A percentile compares a stretch with the other conserved stretches of the same genome.
Conservation (phyloP, 2,888 invertebrate species). For the Allacma fusca region DNA sequence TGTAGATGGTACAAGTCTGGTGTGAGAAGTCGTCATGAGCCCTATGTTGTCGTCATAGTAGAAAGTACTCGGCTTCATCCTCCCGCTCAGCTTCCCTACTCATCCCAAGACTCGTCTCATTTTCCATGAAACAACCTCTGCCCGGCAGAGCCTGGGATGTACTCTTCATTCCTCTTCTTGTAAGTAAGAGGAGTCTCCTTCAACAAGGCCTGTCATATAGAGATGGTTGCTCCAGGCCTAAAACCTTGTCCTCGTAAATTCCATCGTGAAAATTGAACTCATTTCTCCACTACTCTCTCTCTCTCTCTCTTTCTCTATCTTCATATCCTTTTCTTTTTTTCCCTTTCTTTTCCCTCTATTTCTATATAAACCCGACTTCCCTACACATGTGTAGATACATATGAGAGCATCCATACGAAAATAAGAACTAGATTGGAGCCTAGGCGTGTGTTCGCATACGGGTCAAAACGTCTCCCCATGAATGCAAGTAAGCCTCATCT, state of each 20-base stretch:
- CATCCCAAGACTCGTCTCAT: conserved; percentile 2
- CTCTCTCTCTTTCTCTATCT: background rate
- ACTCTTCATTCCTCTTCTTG: background rate
- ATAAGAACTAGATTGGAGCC: no score
- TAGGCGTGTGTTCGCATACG: no score
- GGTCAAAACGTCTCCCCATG: no score
- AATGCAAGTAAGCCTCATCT: background rate
- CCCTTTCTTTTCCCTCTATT: background rate
- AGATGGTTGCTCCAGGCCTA: conserved; percentile 20
- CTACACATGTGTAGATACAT: background rate
- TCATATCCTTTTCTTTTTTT: conserved; percentile 9
- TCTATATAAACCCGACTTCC: background rate
- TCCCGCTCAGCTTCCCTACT: background rate
- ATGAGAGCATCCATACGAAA: no score
- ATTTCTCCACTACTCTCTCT: conserved; percentile 9
- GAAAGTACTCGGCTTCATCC: background rate
- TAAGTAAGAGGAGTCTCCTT: background rate
- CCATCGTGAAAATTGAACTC: conserved; percentile 36
- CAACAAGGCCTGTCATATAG: background rate
- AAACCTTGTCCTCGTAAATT: conserved; percentile 30
- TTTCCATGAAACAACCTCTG: background rate
- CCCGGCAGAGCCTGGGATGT: background rate
- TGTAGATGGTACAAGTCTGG: conserved; percentile 7
- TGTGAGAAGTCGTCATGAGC: conserved; percentile 14
- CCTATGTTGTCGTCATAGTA: background rate